Evolutionary conservation across 2,113 vertebrate species (phyloP), one percentile per base, ranked within the genome.

Genomic region (Carollia perspicillata): DNA sequence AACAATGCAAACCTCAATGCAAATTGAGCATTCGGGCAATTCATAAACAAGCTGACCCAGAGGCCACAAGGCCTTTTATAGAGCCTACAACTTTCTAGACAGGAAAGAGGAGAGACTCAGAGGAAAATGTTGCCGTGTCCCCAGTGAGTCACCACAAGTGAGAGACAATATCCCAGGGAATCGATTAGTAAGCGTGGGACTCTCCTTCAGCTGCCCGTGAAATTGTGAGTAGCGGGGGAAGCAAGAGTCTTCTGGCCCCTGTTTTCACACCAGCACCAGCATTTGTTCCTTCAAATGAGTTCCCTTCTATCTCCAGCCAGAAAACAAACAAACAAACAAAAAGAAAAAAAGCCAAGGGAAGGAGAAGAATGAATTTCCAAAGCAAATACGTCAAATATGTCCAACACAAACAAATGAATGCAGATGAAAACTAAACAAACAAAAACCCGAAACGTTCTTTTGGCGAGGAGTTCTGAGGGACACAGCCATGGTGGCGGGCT

Each of bases 341-440:
- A 35, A 26, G 5, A 2, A 53, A 20, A 23, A 28, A 30, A 22
- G 22, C 11, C 28, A 1, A 3, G 3, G 12, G 17, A 66, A 93
- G 14, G 30, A 40, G 8, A 28, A 84, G 14, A 77, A n/a, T 51
- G 14, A 78, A 75, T 53, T 65, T 95, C 60, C n/a, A 40, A 6
- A 87, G 53, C 13, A 88, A 93, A 28, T 28, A 53, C 13, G 37
- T 9, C 13, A 87, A 93, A 33, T 28, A 51, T 16, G 37, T 9
- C 26, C 88, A 42, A 30, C 16, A 68, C n/a, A 83, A 69, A 84
- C 42, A 83, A 65, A 49, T 28, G 47, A 60, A 89, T 35, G 37
- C 28, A 92, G 90, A 92, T 7, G 74, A 94, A 93, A 93, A 72
- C 44, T 55, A 78, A 58, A 33, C 1, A 83, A 93, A 78, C 35